Conservation (phyloP, 1,140 invertebrate species). For the Neoseiulus cucumeris region DNA sequence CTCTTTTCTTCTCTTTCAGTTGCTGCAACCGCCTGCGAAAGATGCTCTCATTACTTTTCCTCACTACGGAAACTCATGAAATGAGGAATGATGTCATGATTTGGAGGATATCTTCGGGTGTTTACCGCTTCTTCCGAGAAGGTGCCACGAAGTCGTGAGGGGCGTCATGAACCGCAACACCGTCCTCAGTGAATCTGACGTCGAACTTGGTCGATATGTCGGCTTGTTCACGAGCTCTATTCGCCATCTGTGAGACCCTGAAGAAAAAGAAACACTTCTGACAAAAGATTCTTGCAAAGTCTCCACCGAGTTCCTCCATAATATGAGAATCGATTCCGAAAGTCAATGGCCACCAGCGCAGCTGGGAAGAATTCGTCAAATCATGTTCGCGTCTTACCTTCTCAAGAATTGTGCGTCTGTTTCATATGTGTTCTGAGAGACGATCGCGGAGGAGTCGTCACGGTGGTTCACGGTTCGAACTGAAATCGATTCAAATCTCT, state of each 20-base stretch:
- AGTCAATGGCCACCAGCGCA: too few relatives aligned
- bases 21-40: neutral
- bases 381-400: neutral
- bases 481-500: neutral
- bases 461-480: conserved; percentile 1
- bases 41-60: neutral
- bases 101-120: too few relatives aligned
- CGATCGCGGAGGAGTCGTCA: neutral
- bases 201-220: neutral
- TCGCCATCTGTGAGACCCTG: conserved; percentile 6
- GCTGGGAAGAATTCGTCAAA: too few relatives aligned
- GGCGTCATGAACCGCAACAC: neutral
- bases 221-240: neutral
- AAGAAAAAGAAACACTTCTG: too few relatives aligned
- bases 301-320: too few relatives aligned
- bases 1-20: neutral
- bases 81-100: neutral
- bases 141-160: neutral
- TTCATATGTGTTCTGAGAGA: neutral
- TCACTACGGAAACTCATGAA: neutral
- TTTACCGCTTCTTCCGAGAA: neutral
- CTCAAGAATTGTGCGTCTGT: neutral
- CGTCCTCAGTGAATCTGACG: neutral
- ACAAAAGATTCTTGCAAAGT: too few relatives aligned
- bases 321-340: too few relatives aligned